These are phyloP conservation scores for Abrostola tripartita DNA, from an alignment of 2,888 invertebrate species.

Conservation along the genomic window DNA sequence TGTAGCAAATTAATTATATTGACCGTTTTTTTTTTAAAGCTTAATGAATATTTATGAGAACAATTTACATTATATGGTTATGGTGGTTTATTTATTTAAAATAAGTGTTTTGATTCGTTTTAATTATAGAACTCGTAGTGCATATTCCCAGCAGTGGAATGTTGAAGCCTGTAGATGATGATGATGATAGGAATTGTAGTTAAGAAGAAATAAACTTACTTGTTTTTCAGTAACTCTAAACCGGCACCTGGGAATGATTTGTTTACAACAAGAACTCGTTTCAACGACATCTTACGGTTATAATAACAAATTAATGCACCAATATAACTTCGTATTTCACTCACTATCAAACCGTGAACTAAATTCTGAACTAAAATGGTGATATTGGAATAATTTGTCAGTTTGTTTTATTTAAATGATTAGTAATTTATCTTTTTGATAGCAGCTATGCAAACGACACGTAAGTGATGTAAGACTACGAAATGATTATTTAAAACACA, in stretches of 20 bases:
- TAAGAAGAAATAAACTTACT: conserved; percentile 66
- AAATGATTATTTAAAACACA: background rate
- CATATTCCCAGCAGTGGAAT: no score
- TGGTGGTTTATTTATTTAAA: no score
- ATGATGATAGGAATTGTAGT: no score
- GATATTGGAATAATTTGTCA: background rate
- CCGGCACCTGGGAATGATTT: conserved; percentile 74
- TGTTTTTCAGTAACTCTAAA: conserved; percentile 72
- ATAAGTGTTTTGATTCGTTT: no score
- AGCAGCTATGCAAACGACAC: background rate
- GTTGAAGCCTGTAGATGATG: no score
- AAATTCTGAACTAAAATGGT: background rate
- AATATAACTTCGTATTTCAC: no score
- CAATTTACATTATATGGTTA: no score
- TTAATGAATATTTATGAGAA: no score
- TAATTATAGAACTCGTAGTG: no score
- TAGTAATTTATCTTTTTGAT: background rate
- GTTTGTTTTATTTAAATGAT: background rate
- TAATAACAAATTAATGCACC: background rate
- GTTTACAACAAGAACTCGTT: conserved; percentile 74
- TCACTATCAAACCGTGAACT: no score
- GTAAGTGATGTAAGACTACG: background rate
- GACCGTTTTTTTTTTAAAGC: no score
- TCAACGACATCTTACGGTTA: conserved; percentile 67
- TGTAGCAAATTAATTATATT: no score